phyloP scores from a whole-genome alignment of 2,888 invertebrate genomes.

The Ormyrus pomaceus region DNA sequence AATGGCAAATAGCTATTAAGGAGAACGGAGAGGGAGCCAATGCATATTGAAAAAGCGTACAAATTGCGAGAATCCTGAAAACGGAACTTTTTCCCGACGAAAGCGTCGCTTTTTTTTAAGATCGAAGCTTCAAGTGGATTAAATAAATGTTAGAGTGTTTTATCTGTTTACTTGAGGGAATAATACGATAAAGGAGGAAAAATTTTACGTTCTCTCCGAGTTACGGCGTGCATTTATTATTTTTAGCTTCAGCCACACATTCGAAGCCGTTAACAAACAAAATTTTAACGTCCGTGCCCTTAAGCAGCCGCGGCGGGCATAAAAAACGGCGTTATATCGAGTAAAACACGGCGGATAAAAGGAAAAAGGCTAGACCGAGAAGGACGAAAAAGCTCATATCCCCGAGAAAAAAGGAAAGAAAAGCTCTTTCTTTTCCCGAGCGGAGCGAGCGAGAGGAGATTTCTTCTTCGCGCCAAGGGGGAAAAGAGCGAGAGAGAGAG shows the following conservation, averaged over 20 bases:
- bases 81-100: too few species aligned
- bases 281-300: background rate
- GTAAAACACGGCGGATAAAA: constrained; percentile 10
- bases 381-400: constrained; percentile 37
- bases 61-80: constrained; percentile 37
- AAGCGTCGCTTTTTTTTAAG: too few species aligned
- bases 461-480: constrained; percentile 30
- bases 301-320: background rate
- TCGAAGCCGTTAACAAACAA: constrained; percentile 21
- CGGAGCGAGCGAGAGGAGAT: constrained; percentile 47
- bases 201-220: too few species aligned
- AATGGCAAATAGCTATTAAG: constrained; percentile 42
- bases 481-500: constrained; percentile 59
- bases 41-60: background rate
- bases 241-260: background rate
- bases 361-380: background rate
- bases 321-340: constrained; percentile 17
- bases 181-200: too few species aligned
- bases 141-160: too few species aligned
- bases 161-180: too few species aligned
- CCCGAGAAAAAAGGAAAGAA: constrained; percentile 32
- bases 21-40: background rate
- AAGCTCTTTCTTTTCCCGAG: constrained; percentile 39
- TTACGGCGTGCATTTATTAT: too few species aligned
- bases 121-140: too few species aligned